Base-by-base conservation (phyloP, 2,113 vertebrate genomes). In the Oryzias melastigma region DNA sequence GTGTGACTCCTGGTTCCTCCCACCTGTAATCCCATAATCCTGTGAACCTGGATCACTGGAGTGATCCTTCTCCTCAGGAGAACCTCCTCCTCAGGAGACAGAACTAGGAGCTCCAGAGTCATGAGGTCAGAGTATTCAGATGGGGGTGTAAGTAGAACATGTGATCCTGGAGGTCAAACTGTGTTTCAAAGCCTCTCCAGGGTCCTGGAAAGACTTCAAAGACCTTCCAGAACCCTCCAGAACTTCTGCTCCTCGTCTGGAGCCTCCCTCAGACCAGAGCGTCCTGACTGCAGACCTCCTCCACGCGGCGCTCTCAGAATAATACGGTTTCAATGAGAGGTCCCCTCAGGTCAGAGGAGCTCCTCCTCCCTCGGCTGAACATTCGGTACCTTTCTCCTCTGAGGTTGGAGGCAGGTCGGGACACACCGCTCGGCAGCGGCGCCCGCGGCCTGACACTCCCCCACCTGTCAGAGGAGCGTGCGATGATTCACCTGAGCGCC, bases 391-490 rank as follows among this genome's bases (percentile, higher is more conserved):
- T 25, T 22, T 13, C 54, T 17, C 55, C 64, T 29, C 42, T 14
- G 52, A 53, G 61, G 54, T 50, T 43, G 0, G n/a, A 68, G 81
- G 76, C 86, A 87, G 75, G 85, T 87, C 68, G 19, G 80, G 82
- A 74, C 83, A 81, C 71, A 83, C 55, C 20, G 58, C 78, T 82
- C 68, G 71, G 72, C 69, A 70, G 14, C 10, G 29, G 29, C 59
- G 14, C 43, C 76, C 2, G 63, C 4, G 60, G 81, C 68, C 77
- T 19, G 66, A 35, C 82, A 69, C 71, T 76, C 76, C 76, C 48
- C 29, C 25, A 55, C 18, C 74, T 41, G 5, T 64, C 58, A 65
- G 49, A 45, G 66, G 61, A 82, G 43, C 46, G 53, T 44, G 50
- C 51, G 27, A 73, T 85, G 78, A 87, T 52, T 87, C 81, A 85